phyloP scores from a whole-genome alignment of 2,888 invertebrate genomes.

The Calameuta idolon region DNA sequence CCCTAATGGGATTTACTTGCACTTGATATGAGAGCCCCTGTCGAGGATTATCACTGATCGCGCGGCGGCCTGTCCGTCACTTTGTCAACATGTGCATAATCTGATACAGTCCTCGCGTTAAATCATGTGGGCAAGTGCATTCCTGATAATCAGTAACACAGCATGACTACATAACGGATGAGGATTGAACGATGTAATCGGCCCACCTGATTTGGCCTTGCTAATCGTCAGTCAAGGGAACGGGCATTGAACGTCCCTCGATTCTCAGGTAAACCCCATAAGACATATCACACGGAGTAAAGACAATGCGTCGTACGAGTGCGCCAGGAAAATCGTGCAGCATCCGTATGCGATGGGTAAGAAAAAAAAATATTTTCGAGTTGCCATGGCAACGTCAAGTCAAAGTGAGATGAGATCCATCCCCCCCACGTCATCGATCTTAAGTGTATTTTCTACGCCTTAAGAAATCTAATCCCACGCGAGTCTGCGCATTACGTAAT shows the following conservation, averaged over 20 bases:
- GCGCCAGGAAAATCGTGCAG: no score
- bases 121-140: slow-evolving; percentile 50
- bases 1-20: neutral
- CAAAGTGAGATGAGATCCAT: neutral
- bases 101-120: slow-evolving; percentile 48
- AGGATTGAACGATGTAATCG: slow-evolving; percentile 49
- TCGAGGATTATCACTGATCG: slow-evolving; percentile 39
- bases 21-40: slow-evolving; percentile 28
- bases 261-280: neutral
- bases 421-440: neutral
- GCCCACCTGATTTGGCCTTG: slow-evolving; percentile 45
- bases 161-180: slow-evolving; percentile 41
- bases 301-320: neutral
- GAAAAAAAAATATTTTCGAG: no score
- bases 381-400: neutral
- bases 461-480: neutral
- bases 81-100: slow-evolving; percentile 59
- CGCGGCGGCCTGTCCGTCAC: slow-evolving; percentile 50
- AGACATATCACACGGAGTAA: neutral
- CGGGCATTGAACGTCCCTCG: neutral
- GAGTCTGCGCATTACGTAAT: neutral
- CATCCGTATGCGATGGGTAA: neutral
- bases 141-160: slow-evolving; percentile 49
- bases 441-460: neutral
- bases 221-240: neutral